Percentiles rank a stretch among this genome's conserved stretches.
phyloP scores from a whole-genome alignment of 2,797 vertebrate species.

The Coregonus ussuriensis region DNA sequence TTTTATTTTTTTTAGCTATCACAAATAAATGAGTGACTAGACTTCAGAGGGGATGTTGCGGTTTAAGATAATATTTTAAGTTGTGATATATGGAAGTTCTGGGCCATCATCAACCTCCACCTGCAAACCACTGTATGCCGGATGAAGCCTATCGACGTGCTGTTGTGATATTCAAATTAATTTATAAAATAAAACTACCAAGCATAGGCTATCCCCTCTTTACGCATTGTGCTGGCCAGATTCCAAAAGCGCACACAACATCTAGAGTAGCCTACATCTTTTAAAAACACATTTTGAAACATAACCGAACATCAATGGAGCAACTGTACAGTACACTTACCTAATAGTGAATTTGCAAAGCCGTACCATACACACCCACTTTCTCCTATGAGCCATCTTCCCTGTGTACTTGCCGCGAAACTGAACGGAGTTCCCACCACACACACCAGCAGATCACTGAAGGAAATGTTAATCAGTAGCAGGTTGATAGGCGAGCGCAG shows the following conservation, averaged over 20 bases:
- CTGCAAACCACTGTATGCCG: background rate
- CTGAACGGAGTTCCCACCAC: conserved; percentile 85
- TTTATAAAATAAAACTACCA: too few species aligned
- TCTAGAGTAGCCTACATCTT: background rate
- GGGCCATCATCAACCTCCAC: background rate
- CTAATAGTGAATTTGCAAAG: conserved; percentile 81
- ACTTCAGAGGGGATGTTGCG: background rate
- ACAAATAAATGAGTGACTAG: background rate
- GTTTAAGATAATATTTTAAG: background rate
- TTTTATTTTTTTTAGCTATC: too few species aligned
- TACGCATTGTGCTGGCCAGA: background rate
- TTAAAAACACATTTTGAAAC: too few species aligned
- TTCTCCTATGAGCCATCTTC: conserved; percentile 81
- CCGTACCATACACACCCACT: conserved; percentile 83
- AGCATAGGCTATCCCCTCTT: background rate
- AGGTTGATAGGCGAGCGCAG: conserved; percentile 84
- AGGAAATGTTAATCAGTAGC: conserved; percentile 81
- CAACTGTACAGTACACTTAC: conserved; percentile 65
- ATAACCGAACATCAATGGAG: background rate
- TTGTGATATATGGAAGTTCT: background rate
- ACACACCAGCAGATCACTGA: conserved; percentile 84
- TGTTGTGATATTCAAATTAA: background rate
- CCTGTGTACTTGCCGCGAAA: conserved; percentile 82
- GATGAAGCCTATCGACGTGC: background rate
- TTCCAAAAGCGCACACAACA: background rate